Percentiles rank a stretch among this genome's conserved stretches.
phyloP scores from a whole-genome alignment of 2,888 invertebrate species.

The Clusia tigrina region DNA sequence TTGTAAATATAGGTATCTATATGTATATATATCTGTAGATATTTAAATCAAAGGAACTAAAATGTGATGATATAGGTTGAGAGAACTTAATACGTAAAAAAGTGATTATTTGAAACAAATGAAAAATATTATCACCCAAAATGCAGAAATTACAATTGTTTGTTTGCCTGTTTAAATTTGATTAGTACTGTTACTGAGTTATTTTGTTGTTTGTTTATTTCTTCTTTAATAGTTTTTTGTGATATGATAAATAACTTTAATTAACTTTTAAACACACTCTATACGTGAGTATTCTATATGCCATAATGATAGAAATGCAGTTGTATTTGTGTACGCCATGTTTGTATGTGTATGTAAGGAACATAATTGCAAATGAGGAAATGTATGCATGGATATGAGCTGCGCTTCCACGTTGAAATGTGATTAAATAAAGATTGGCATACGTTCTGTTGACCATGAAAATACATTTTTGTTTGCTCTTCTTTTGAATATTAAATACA shows the following conservation, averaged over 20 bases:
- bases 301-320: too few species aligned
- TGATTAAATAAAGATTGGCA: too few species aligned
- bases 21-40: too few species aligned
- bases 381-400: constrained; percentile 29
- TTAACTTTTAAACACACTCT: not conserved
- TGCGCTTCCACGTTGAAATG: constrained; percentile 22
- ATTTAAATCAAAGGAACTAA: too few species aligned
- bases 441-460: not conserved
- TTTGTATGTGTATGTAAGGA: constrained; percentile 45
- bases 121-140: constrained; percentile 2
- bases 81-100: not conserved
- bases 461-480: constrained; percentile 27
- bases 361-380: constrained; percentile 62
- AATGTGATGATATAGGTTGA: not conserved
- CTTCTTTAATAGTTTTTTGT: not conserved
- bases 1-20: not conserved
- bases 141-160: not conserved
- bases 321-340: constrained; percentile 14
- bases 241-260: constrained; percentile 1
- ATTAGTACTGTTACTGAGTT: not conserved
- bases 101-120: not conserved
- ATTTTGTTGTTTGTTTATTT: not conserved
- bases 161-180: constrained; percentile 1
- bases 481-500: too few species aligned
- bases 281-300: too few species aligned